Base-by-base conservation (phyloP, 2,888 invertebrate species). In the Chrysina gloriosa region DNA sequence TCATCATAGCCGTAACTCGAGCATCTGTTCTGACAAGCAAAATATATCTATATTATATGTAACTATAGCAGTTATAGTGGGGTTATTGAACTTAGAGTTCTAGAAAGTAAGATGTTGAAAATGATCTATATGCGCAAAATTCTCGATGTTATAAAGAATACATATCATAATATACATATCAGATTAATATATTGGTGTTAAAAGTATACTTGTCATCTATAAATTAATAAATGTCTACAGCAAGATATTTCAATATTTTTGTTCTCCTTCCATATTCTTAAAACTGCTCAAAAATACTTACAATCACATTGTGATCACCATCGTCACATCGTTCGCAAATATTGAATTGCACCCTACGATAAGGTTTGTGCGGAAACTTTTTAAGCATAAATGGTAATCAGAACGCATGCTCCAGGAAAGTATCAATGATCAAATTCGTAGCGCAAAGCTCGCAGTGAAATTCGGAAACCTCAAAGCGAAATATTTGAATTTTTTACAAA, bases 141-240 rank as follows among this genome's bases (percentile, higher is more conserved):
- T 76, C 74, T 76, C 73, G 73, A 73, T 69, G 74, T 70, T 72
- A 74, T 75, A 76, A 76, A 76, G 75, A 75, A 80, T 80, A 81
- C 82, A 82, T 82, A 82, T 82, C 82, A 82, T 78, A 77, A 70
- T 77, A 81, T 79, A 81, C 81, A 80, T 80, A 82, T 82, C 81
- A 81, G 77, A 78, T 77, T 64, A 78, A 74, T 79, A 79, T 81
- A 82, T 80, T 75, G 79, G 80, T 81, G 80, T 80, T 80, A 79
- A 78, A 52, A 77, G 75, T 79, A 77, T 79, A 77, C 72, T 31
- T 81, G 77, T 80, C 76, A 80, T 79, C 74, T 74, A 71, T 74
- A 75, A 72, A 79, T 80, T 68, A 82, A 82, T 83, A 82, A 82
- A 83, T 82, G 82, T 83, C 80, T 81, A 80, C 79, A 80, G 82